These are phyloP conservation scores for Drosophila pruinosa DNA, from an alignment of 1,140 invertebrate species.

Conservation along the genomic window DNA sequence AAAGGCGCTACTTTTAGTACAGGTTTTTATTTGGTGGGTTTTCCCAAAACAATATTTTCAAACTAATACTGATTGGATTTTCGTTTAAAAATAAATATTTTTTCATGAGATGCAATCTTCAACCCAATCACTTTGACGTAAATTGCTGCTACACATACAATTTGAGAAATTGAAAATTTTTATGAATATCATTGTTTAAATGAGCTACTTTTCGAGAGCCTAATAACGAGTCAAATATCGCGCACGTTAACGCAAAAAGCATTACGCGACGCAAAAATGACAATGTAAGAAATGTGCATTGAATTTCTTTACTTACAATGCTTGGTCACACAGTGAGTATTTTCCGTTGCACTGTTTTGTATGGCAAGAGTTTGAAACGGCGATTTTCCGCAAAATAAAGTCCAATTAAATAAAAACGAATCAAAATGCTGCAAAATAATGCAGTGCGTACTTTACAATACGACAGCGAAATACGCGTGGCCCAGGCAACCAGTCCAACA, in stretches of 20 bases:
- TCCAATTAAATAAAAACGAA: not conserved
- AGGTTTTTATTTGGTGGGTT: too few species aligned
- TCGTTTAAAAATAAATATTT: too few species aligned
- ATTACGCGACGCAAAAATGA: not conserved
- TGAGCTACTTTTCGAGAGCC: too few species aligned
- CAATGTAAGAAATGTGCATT: not conserved
- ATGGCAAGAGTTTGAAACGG: not conserved
- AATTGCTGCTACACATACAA: too few species aligned
- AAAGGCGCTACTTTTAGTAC: too few species aligned
- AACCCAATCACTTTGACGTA: too few species aligned
- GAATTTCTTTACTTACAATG: not conserved
- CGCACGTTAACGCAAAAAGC: constrained; percentile 22
- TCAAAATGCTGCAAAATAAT: constrained; percentile 78
- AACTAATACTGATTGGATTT: too few species aligned
- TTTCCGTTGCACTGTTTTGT: constrained; percentile 32
- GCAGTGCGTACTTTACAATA: constrained; percentile 76
- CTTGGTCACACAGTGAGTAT: constrained; percentile 26
- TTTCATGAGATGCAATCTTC: too few species aligned
- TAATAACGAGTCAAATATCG: not conserved
- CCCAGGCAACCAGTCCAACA: constrained; percentile 46
- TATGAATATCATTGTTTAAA: not conserved
- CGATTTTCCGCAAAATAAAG: not conserved
- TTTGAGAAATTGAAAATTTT: too few species aligned
- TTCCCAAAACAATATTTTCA: too few species aligned
- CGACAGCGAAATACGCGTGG: constrained; percentile 76